phyloP scores from a whole-genome alignment of 2,888 invertebrate species.

The Drosophila setosimentum region DNA sequence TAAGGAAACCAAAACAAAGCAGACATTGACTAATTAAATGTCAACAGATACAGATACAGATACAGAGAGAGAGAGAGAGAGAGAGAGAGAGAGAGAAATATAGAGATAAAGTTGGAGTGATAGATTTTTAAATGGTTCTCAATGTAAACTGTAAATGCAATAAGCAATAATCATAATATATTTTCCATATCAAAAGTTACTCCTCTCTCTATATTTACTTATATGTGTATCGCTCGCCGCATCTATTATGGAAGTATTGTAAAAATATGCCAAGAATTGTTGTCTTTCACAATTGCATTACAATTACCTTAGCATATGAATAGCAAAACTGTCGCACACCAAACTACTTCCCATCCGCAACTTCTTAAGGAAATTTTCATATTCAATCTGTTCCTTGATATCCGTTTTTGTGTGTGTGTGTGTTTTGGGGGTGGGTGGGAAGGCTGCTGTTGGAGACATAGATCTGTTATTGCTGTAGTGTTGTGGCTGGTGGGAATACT shows the following conservation, averaged over 20 bases:
- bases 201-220: neutral
- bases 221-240: neutral
- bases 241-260: conserved; percentile 7
- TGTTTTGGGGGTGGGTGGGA: no score
- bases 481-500: conserved; percentile 1
- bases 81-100: no score
- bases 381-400: conserved; percentile 19
- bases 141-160: conserved; percentile 21
- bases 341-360: no score
- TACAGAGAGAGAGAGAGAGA: no score
- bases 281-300: conserved; percentile 42
- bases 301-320: conserved; percentile 34
- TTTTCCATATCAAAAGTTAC: neutral
- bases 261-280: conserved; percentile 23
- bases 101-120: neutral
- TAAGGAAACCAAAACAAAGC: neutral
- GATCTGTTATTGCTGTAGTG: conserved; percentile 14
- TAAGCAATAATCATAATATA: neutral
- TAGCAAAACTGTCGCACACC: neutral
- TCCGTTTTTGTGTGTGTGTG: no score
- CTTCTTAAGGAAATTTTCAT: conserved; percentile 8
- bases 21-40: conserved; percentile 5
- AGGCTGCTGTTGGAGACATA: neutral
- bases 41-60: neutral
- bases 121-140: neutral